Conservation (phyloP, 2,888 invertebrate species). For the Pantelozetes paolii region DNA sequence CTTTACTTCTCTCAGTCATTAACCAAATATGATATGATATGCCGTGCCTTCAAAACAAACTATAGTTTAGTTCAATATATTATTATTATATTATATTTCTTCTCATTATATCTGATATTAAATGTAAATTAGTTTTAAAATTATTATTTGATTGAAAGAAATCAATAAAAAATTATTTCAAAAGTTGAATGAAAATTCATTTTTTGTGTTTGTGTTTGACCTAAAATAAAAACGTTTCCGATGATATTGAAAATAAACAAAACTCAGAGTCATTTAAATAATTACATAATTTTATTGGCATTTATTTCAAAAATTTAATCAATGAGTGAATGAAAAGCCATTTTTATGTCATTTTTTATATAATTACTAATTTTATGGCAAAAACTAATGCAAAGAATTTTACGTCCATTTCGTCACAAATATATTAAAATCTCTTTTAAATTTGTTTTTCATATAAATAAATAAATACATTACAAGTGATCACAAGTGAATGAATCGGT, state of each 20-base stretch:
- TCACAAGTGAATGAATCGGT: constrained; percentile 10
- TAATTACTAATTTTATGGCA: neutral
- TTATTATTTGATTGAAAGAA: neutral
- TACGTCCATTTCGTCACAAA: neutral
- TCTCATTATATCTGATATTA: neutral
- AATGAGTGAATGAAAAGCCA: constrained; percentile 18
- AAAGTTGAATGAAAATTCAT: neutral
- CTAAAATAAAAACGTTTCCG: too few species aligned
- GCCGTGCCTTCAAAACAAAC: neutral
- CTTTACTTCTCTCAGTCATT: too few species aligned
- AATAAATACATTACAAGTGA: constrained; percentile 35
- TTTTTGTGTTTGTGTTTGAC: neutral
- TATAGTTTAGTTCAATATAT: neutral
- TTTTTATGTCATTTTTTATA: constrained; percentile 3
- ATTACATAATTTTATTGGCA: neutral
- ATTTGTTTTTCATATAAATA: constrained; percentile 25
- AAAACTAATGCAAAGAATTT: constrained; percentile 5
- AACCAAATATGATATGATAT: neutral
- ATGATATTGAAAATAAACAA: too few species aligned
- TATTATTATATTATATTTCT: neutral
- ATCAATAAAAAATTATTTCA: neutral
- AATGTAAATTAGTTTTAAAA: neutral
- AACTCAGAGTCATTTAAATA: too few species aligned
- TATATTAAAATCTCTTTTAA: constrained; percentile 17
- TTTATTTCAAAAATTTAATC: neutral